Evolutionary conservation across 2,888 invertebrate genomes (phyloP).

Genomic region (Epinotia brunnichana): DNA sequence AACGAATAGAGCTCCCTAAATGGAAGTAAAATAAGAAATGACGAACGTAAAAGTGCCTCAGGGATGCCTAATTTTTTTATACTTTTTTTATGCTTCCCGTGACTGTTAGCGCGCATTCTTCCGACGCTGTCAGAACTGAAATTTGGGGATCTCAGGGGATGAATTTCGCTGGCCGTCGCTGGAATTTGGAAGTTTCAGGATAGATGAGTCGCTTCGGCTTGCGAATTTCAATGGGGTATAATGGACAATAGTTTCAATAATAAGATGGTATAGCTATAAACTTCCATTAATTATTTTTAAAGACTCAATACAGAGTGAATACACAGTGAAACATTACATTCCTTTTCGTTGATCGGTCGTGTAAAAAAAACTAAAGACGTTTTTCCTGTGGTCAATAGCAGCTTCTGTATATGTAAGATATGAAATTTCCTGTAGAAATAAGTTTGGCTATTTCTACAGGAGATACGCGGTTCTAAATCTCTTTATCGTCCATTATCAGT

Average conservation of each 20-base stretch:
- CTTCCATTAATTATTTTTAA: too few relatives aligned
- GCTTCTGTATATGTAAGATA: too few relatives aligned
- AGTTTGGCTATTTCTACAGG: too few relatives aligned
- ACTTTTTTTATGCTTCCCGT: slow-evolving; percentile 23
- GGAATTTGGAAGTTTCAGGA: slow-evolving; percentile 25
- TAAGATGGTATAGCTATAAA: too few relatives aligned
- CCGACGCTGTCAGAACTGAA: slow-evolving; percentile 21
- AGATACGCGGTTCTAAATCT: too few relatives aligned
- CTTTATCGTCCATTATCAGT: too few relatives aligned
- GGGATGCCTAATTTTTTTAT: slow-evolving; percentile 38
- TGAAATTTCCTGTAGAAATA: too few relatives aligned
- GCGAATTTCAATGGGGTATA: slow-evolving; percentile 17
- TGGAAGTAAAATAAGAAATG: slow-evolving; percentile 43
- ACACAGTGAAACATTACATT: too few relatives aligned
- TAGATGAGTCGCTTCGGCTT: slow-evolving; percentile 22
- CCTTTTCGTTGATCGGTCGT: too few relatives aligned
- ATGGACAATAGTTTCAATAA: background rate
- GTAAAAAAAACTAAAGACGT: too few relatives aligned
- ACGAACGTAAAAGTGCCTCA: slow-evolving; percentile 39
- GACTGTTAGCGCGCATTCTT: slow-evolving; percentile 23
- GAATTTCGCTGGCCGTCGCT: slow-evolving; percentile 21
- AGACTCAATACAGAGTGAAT: too few relatives aligned
- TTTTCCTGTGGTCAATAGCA: too few relatives aligned
- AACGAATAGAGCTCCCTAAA: slow-evolving; percentile 43
- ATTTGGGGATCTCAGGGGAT: slow-evolving; percentile 34